Base-by-base conservation (phyloP, 2,888 invertebrate genomes). In the Rhopalosiphum nymphaeae region DNA sequence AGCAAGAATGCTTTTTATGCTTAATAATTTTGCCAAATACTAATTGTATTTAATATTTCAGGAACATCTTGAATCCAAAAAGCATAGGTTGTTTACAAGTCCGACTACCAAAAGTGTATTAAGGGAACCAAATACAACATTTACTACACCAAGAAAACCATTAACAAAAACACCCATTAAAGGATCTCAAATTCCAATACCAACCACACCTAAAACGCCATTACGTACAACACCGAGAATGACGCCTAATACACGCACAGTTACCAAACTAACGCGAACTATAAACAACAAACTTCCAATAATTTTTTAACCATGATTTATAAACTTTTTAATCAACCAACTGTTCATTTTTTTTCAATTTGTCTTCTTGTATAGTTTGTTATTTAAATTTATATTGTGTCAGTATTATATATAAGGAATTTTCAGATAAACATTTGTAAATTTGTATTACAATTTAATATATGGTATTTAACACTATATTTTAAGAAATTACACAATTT, bases 41-140 rank as follows among this genome's bases (percentile, higher is more conserved):
- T 44, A 46, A 46, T 86, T 44, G 7, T 86, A 84, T 84, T 42
- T 29, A 3, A 57, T 90, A 36, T 94, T 94, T 91, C 44, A 94
- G 94, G 94, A 94, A 87, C 90, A 91, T 67, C 94, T 94, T 53
- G 94, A 94, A 91, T 89, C 84, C n/a, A 85, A 85, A 87, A 94
- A 87, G 25, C 86, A 90, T 46, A 61, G 86, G 29, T 67, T 94
- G 29, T 89, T 53, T 56, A 56, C 67, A n/a, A 94, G 91, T 91
- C 94, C 94, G 13, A 78, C 93, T 44, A 46, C 89, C 46, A 94
- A 86, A 91, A 90, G 11, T 53, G 49, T 94, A 36, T 61, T 94
- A 7, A 67, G 61, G 53, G 94, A 94, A 86, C 89, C 57, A 46
- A 94, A 94, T 57, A 29, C 11, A 16, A 92, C 86, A 26, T 42